Percentiles rank a stretch among this genome's conserved stretches.
Evolutionary conservation across 2,797 vertebrate genomes (phyloP).

Genomic region (Neopelma chrysocephalum): DNA sequence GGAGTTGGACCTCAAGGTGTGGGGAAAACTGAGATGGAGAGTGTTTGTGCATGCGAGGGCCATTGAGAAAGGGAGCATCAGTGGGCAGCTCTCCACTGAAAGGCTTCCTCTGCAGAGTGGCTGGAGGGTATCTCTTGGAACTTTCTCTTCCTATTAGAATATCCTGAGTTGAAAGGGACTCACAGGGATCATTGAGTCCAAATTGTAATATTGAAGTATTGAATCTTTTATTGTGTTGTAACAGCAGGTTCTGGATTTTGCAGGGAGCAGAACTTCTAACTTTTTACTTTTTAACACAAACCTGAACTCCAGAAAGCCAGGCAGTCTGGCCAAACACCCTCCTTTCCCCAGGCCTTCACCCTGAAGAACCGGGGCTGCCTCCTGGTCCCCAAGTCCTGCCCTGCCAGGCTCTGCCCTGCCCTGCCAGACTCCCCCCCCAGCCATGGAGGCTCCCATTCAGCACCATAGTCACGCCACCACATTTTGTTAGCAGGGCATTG

Average conservation of each 20-base stretch:
- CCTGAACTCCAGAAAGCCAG: neutral
- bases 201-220: neutral
- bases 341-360: neutral
- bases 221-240: neutral
- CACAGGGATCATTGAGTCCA: neutral
- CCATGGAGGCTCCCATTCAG: neutral
- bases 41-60: rapidly evolving
- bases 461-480: neutral
- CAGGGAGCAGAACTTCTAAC: neutral
- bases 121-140: neutral
- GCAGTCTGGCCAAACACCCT: neutral
- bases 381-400: neutral
- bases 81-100: neutral
- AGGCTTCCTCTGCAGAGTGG: neutral
- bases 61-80: neutral
- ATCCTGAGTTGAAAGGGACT: neutral
- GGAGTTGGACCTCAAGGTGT: neutral
- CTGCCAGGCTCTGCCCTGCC: neutral
- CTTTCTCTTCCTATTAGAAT: neutral
- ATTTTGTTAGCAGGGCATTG: neutral
- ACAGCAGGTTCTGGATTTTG: neutral
- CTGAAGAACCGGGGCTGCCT: neutral
- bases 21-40: neutral
- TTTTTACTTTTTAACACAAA: neutral
- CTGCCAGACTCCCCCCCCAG: neutral